phyloP scores from a whole-genome alignment of 1,140 invertebrate species.

The Formica exsecta region DNA sequence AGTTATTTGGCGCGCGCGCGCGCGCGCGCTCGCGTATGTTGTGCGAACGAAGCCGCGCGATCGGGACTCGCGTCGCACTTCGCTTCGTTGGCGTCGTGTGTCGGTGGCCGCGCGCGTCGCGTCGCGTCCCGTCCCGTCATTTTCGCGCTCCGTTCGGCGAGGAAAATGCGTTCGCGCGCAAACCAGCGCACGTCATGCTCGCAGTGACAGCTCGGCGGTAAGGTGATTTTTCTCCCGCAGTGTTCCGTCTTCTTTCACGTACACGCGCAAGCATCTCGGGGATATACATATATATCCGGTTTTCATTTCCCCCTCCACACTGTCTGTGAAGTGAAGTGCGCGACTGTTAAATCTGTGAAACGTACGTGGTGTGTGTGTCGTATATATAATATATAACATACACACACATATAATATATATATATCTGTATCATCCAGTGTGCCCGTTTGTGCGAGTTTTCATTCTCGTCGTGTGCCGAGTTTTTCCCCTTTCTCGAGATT shows the following conservation, averaged over 20 bases:
- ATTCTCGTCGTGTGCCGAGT: constrained; percentile 8
- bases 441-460: constrained; percentile 1
- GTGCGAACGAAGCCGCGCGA: not conserved
- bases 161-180: not conserved
- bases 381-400: not conserved
- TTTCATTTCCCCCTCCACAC: constrained; percentile 3
- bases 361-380: not conserved
- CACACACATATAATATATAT: not conserved
- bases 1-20: not conserved
- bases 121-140: not conserved
- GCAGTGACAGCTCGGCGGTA: constrained; percentile 42
- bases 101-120: not conserved
- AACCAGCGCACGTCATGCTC: constrained; percentile 9
- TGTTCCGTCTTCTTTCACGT: not conserved
- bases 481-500: not conserved
- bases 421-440: not conserved
- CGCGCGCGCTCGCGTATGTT: not conserved
- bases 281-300: not conserved
- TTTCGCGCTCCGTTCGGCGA: not conserved
- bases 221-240: not conserved
- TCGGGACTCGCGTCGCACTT: not conserved
- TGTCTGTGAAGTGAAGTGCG: constrained; percentile 34
- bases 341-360: constrained; percentile 49
- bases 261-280: no score
- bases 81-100: not conserved